Conservation (phyloP, 2,113 vertebrate genomes). For the Rhynchomys soricoides region DNA sequence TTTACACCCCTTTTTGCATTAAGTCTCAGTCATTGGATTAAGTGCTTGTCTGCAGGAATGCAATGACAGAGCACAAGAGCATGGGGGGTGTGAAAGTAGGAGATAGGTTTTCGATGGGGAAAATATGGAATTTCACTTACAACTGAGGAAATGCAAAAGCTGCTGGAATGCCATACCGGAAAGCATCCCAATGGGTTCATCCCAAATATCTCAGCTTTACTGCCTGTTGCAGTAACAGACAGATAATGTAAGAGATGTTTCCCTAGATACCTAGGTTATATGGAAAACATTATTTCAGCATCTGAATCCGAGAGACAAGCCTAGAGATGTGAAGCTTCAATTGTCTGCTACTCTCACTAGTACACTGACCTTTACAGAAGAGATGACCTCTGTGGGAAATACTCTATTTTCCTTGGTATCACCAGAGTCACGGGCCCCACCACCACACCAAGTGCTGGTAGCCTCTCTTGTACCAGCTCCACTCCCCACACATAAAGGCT, state of each 20-base stretch:
- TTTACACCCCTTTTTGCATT: not conserved
- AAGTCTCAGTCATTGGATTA: not conserved
- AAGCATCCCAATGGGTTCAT: not conserved
- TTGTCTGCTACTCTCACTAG: constrained; percentile 8
- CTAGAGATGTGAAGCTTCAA: not conserved
- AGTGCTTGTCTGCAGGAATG: not conserved
- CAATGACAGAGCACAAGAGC: not conserved
- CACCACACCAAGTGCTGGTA: not conserved
- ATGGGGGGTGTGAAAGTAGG: not conserved
- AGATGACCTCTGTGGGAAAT: not conserved
- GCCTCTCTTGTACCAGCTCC: not conserved
- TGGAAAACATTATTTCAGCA: constrained; percentile 56
- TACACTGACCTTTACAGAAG: not conserved
- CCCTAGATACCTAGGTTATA: constrained; percentile 42
- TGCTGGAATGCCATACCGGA: constrained; percentile 20
- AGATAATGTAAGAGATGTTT: constrained; percentile 26
- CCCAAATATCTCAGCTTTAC: not conserved
- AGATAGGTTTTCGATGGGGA: constrained; percentile 27
- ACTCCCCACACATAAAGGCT: not conserved
- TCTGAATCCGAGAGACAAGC: not conserved
- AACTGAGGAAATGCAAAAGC: constrained; percentile 28
- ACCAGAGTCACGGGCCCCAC: not conserved
- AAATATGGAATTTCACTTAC: constrained; percentile 71
- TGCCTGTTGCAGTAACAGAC: not conserved
- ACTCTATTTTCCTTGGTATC: not conserved